Percentiles rank a stretch among this genome's conserved stretches.
Conservation (phyloP, 2,113 vertebrate species). For the Calonectris borealis region DNA sequence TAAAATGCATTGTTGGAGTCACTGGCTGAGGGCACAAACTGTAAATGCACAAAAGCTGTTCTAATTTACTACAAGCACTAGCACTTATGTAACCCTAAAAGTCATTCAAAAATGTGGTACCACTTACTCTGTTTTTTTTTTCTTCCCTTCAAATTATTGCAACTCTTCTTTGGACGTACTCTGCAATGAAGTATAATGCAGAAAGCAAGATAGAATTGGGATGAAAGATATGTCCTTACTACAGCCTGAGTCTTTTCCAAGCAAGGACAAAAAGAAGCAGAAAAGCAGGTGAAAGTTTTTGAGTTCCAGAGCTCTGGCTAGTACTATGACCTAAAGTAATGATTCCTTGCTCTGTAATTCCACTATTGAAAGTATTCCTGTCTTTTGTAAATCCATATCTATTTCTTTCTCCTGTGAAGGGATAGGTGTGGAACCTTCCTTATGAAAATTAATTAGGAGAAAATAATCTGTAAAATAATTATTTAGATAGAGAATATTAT, state of each 20-base stretch:
- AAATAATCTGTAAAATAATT: not conserved
- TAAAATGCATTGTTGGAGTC: not conserved
- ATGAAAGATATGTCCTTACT: not conserved
- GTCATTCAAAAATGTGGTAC: accelerated
- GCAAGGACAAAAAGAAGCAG: not conserved
- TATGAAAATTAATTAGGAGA: not conserved
- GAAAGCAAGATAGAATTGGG: not conserved
- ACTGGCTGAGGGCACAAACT: not conserved
- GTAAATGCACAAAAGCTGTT: not conserved
- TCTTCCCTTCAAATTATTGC: not conserved
- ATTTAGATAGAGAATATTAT: not conserved
- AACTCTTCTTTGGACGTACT: not conserved
- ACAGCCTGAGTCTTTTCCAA: not conserved
- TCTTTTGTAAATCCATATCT: not conserved
- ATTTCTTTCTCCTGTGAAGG: not conserved
- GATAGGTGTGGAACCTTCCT: not conserved
- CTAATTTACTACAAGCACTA: not conserved
- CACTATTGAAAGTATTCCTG: not conserved
- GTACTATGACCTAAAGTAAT: not conserved
- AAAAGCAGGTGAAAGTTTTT: not conserved
- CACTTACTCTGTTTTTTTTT: no score
- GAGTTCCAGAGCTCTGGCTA: not conserved
- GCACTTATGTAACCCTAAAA: not conserved
- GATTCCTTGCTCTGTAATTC: not conserved
- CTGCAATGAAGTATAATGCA: not conserved